phyloP scores from a whole-genome alignment of 2,797 vertebrate species.

The Myripristis jacobus region DNA sequence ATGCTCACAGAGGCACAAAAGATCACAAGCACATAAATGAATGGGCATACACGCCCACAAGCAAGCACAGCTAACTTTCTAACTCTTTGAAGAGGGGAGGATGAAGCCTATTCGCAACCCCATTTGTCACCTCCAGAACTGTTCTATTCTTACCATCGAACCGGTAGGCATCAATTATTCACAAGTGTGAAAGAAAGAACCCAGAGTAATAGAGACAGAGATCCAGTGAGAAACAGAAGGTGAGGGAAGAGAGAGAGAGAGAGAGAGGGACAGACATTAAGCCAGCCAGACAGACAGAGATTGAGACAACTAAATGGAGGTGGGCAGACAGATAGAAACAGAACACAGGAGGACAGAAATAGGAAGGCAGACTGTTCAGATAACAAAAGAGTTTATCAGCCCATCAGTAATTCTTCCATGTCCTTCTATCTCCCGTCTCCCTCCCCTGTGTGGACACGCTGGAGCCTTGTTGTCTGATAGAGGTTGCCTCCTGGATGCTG shows the following conservation, averaged over 20 bases:
- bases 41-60: constrained; percentile 49
- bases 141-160: constrained; percentile 85
- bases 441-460: constrained; percentile 69
- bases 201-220: constrained; percentile 72
- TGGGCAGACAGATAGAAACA: constrained; percentile 57
- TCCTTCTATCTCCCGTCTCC: constrained; percentile 67
- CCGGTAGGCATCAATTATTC: constrained; percentile 86
- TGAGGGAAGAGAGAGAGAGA: constrained; percentile 18
- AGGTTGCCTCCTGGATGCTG: constrained; percentile 68
- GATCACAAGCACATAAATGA: constrained; percentile 33
- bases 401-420: constrained; percentile 79
- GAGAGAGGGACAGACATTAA: constrained; percentile 18
- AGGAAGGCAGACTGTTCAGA: constrained; percentile 45
- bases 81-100: constrained; percentile 79
- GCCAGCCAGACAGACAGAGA: constrained; percentile 65
- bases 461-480: constrained; percentile 80
- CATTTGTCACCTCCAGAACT: constrained; percentile 84
- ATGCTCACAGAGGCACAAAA: neutral
- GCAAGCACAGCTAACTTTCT: constrained; percentile 70
- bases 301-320: constrained; percentile 62
- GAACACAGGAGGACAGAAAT: constrained; percentile 50
- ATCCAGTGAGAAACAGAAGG: constrained; percentile 64
- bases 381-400: constrained; percentile 79
- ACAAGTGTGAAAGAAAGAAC: constrained; percentile 74
- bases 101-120: constrained; percentile 76